Evolutionary conservation across 2,888 invertebrate species (phyloP).

Genomic region (Apoderus coryli): DNA sequence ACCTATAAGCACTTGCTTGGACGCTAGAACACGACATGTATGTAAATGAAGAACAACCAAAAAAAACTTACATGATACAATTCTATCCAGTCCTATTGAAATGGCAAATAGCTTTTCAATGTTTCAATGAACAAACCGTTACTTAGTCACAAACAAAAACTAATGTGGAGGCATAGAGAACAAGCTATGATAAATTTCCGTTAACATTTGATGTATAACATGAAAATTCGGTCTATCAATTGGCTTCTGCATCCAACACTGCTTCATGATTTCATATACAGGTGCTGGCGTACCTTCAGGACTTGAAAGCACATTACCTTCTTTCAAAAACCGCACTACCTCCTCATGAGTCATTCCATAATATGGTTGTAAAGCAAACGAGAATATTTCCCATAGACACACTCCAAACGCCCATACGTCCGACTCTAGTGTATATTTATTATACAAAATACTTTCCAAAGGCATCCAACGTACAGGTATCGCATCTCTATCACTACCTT

Average conservation of each 20-base stretch:
- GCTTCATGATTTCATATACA: conserved; percentile 83
- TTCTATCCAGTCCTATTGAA: too few species aligned
- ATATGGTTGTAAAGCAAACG: conserved; percentile 91
- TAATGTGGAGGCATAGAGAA: conserved; percentile 20
- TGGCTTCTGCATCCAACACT: conserved; percentile 85
- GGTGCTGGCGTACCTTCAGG: conserved; percentile 81
- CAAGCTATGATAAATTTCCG: conserved; percentile 28
- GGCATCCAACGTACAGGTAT: conserved; percentile 99
- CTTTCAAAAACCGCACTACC: conserved; percentile 87
- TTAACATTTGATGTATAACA: conserved; percentile 60
- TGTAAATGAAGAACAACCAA: too few species aligned
- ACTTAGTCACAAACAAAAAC: too few species aligned
- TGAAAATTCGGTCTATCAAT: conserved; percentile 75
- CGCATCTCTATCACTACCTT: conserved; percentile 89
- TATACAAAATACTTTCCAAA: conserved; percentile 87
- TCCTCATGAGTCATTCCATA: conserved; percentile 96
- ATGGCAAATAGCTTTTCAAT: too few species aligned
- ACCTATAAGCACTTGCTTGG: too few species aligned
- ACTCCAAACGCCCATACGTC: conserved; percentile 98
- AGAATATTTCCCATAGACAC: conserved; percentile 93
- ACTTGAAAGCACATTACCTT: conserved; percentile 78
- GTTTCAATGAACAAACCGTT: too few species aligned
- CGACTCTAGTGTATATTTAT: conserved; percentile 90
- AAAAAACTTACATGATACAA: too few species aligned
- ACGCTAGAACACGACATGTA: too few species aligned